These are phyloP conservation scores for Apocheima hispidaria DNA, from an alignment of 2,888 invertebrate species.

Conservation along the genomic window DNA sequence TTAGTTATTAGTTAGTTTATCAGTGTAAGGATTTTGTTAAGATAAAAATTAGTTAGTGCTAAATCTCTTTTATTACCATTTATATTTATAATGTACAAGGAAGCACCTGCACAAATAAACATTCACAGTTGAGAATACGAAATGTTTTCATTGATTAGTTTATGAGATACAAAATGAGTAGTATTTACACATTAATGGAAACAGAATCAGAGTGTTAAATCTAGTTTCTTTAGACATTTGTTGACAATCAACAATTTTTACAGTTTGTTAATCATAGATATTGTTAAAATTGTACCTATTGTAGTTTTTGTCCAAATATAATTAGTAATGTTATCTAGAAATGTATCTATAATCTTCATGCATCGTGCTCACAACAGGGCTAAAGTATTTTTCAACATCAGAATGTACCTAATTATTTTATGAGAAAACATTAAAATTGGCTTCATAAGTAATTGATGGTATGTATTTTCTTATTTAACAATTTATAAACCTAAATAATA, in stretches of 20 bases:
- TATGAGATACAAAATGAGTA: constrained; percentile 25
- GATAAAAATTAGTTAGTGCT: constrained; percentile 36
- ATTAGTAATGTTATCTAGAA: constrained; percentile 47
- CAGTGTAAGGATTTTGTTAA: constrained; percentile 37
- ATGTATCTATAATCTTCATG: constrained; percentile 36
- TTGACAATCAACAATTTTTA: constrained; percentile 58
- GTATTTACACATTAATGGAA: constrained; percentile 41
- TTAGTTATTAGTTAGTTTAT: constrained; percentile 19
- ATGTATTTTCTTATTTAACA: constrained; percentile 27
- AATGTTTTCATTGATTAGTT: constrained; percentile 39
- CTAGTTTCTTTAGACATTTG: constrained; percentile 50
- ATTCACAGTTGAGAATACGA: constrained; percentile 36
- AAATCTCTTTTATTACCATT: constrained; percentile 30
- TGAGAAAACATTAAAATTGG: constrained; percentile 40
- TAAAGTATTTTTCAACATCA: constrained; percentile 35
- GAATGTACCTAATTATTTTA: constrained; percentile 36
- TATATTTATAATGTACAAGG: constrained; percentile 29
- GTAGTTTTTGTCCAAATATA: constrained; percentile 53
- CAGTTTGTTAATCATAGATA: constrained; percentile 52
- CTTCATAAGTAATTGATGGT: constrained; percentile 33
- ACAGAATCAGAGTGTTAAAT: constrained; percentile 45
- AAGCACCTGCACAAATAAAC: constrained; percentile 44
- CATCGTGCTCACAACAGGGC: constrained; percentile 29
- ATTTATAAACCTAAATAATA: constrained; percentile 16
- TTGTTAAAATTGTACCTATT: constrained; percentile 53